A percentile compares a stretch with the other conserved stretches of the same genome.
Conservation (phyloP, 1,140 invertebrate species). For the Antheraea mylitta region DNA sequence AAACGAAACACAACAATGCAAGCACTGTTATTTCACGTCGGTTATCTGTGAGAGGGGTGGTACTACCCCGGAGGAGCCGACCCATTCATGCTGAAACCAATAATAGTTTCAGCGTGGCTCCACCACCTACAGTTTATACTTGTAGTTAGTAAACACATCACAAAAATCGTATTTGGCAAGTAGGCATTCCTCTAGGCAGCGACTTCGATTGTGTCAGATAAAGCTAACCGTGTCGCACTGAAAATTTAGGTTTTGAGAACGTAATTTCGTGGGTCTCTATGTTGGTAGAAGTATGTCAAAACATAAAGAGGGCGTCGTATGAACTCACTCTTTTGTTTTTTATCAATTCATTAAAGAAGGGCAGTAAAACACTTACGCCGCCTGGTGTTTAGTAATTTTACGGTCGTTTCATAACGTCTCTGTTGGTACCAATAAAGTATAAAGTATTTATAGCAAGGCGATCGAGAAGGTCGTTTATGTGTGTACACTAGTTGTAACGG, state of each 20-base stretch:
- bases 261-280: slow-evolving; percentile 58
- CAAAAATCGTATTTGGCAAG: neutral
- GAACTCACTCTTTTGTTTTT: slow-evolving; percentile 25
- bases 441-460: slow-evolving; percentile 30
- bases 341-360: slow-evolving; percentile 15
- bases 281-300: slow-evolving; percentile 58
- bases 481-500: slow-evolving; percentile 19
- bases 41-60: too few relatives aligned
- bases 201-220: slow-evolving; percentile 51
- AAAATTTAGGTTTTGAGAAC: slow-evolving; percentile 69
- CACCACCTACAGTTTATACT: too few relatives aligned
- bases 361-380: neutral
- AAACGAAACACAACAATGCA: too few relatives aligned
- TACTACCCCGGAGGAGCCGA: too few relatives aligned
- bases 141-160: neutral
- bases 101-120: too few relatives aligned
- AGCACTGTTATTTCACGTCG: too few relatives aligned
- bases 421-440: slow-evolving; percentile 1
- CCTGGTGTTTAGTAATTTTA: neutral
- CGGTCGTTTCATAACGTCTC: slow-evolving; percentile 8
- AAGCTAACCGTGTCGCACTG: slow-evolving; percentile 57
- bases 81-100: too few relatives aligned
- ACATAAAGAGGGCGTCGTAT: slow-evolving; percentile 47
- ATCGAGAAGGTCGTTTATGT: slow-evolving; percentile 31
- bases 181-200: slow-evolving; percentile 26